Evolutionary conservation across 2,888 invertebrate species (phyloP).

Genomic region (Acleris laterana): DNA sequence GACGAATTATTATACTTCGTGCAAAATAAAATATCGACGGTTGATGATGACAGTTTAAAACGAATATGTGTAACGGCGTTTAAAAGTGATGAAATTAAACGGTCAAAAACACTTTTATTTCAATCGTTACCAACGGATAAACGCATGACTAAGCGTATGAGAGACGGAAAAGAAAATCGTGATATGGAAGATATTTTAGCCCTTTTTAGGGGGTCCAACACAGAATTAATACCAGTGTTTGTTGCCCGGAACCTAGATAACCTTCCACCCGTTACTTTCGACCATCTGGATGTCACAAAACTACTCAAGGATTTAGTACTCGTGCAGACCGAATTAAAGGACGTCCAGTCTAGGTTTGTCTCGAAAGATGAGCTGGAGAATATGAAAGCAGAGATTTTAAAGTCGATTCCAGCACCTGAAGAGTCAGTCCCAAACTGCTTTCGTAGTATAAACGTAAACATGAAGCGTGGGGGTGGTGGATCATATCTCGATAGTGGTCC

Average conservation of each 20-base stretch:
- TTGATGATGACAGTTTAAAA: conserved; percentile 3
- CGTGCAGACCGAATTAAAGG: neutral
- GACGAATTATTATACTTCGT: conserved; percentile 2
- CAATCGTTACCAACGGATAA: neutral
- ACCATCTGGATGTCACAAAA: neutral
- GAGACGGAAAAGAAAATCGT: neutral
- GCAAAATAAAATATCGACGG: conserved; percentile 6
- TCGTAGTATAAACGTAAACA: neutral
- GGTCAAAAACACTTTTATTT: neutral
- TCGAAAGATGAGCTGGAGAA: neutral
- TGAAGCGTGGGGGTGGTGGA: neutral
- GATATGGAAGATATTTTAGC: conserved; percentile 3
- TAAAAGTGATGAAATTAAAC: conserved; percentile 1
- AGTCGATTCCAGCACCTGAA: neutral
- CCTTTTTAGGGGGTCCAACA: neutral
- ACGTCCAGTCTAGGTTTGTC: neutral
- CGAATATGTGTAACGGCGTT: neutral
- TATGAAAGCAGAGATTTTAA: neutral
- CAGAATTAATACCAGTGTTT: conserved; percentile 1
- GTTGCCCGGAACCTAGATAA: neutral
- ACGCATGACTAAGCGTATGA: neutral
- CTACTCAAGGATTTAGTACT: neutral
- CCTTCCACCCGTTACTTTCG: conserved; percentile 3
- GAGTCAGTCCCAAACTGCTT: neutral
- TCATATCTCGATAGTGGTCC: conserved; percentile 1